Base-by-base conservation (phyloP, 2,113 vertebrate genomes). In the Rhinopomastus cyanomelas region DNA sequence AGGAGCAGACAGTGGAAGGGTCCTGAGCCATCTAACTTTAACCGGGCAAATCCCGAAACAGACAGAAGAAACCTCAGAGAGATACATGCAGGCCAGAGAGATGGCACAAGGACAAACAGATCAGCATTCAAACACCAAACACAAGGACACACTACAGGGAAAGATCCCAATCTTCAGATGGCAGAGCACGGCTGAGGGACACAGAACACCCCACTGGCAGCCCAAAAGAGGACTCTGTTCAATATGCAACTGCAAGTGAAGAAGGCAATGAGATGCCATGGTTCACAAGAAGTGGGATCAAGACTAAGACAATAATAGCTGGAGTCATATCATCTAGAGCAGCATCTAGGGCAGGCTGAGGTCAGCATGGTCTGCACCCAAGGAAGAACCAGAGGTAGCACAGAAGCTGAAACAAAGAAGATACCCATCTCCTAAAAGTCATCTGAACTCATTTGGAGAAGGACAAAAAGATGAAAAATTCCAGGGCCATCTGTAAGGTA, bases 31-130 rank as follows among this genome's bases (percentile, higher is more conserved):
- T 61, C 30, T 25, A 61, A 39, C 46, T 90, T 81, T 64, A 86
- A 66, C 5, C 27, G 36, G 14, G 55, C 44, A 78, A 49, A 53
- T 48, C n/a, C 39, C 66, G 52, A 75, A 85, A 68, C 3, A 9
- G 32, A 30, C 66, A 86, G 44, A 73, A 75, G 36, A 69, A 78
- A 81, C 49, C n/a, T 84, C 69, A 88, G 61, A 59, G 48, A 66
- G 46, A 78, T 34, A 73, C 59, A 18, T 55, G 34, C 37, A 34
- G 83, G 71, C 29, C 60, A 71, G 42, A 87, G 85, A 77, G 66
- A 79, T 4, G 53, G 57, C 77, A 90, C 74, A 67, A 86, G 30
- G 83, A 88, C 88, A 88, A 88, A 93, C 49, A 75, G 69, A 5
- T 93, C 69, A 81, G 51, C 74, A 83, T 56, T 75, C 77, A 75